A percentile compares a stretch with the other conserved stretches of the same genome.
Conservation (phyloP, 2,113 vertebrate genomes). For the Oceanites oceanicus region DNA sequence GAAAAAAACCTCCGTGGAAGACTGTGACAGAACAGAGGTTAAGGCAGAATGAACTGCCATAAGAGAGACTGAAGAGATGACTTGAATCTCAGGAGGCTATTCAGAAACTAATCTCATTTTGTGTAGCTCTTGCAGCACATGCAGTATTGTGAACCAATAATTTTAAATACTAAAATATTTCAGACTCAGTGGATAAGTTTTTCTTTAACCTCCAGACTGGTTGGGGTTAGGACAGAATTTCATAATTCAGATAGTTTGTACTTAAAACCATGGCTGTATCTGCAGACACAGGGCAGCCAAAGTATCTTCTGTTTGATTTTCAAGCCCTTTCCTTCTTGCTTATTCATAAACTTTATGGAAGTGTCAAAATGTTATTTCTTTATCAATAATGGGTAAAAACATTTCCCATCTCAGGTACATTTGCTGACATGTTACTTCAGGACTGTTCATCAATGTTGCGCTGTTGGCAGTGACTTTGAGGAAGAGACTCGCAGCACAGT, state of each 20-base stretch:
- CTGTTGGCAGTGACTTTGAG: background rate
- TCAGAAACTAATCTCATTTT: background rate
- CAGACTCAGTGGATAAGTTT: rapidly evolving
- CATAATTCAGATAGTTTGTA: background rate
- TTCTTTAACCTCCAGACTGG: background rate
- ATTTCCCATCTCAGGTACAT: background rate
- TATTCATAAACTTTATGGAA: background rate
- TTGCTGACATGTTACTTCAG: background rate
- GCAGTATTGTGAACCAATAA: rapidly evolving
- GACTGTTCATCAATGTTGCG: background rate
- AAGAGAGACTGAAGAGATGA: background rate
- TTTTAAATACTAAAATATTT: background rate
- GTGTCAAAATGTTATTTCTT: background rate
- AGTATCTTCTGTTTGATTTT: background rate
- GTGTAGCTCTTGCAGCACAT: background rate
- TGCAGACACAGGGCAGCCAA: background rate
- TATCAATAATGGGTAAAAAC: background rate
- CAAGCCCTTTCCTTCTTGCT: background rate
- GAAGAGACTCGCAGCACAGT: background rate
- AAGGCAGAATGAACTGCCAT: background rate
- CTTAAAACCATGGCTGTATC: background rate
- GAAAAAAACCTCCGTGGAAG: background rate
- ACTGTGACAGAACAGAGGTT: background rate
- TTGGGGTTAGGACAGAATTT: background rate
- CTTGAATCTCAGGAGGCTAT: background rate